Conservation (phyloP, 2,888 invertebrate genomes). For the Cosmia pyralina region DNA sequence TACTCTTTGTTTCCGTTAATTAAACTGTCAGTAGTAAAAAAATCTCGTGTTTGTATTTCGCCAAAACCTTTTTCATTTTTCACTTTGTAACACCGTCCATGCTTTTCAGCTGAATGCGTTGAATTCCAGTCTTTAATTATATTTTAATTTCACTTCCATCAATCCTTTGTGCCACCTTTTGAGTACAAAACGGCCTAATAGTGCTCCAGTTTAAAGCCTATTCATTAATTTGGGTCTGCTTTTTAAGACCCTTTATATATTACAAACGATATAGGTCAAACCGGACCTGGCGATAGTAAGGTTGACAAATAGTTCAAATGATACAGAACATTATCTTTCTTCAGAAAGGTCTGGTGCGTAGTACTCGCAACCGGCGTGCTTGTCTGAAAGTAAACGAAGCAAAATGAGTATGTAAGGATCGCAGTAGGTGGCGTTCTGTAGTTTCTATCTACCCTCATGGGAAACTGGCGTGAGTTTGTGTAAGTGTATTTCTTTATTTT, state of each 20-base stretch:
- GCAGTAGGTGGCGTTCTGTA: no score
- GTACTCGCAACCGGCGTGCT: no score
- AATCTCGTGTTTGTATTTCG: conserved; percentile 22
- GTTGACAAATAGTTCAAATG: conserved; percentile 39
- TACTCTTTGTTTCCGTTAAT: conserved; percentile 45
- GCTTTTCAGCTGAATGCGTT: conserved; percentile 17
- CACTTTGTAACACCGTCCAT: conserved; percentile 6
- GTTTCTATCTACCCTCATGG: no score
- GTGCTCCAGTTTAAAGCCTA: conserved; percentile 44
- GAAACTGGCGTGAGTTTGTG: no score
- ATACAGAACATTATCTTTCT: not conserved
- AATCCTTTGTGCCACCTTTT: conserved; percentile 8
- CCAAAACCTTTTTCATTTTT: conserved; percentile 40
- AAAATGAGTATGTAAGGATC: no score
- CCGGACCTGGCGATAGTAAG: conserved; percentile 35
- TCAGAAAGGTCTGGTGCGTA: no score
- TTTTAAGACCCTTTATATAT: conserved; percentile 43
- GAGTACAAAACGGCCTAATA: conserved; percentile 17
- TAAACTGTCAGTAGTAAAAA: conserved; percentile 53
- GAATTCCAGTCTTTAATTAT: conserved; percentile 12
- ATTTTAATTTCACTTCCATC: conserved; percentile 23
- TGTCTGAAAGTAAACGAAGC: no score
- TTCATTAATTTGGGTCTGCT: conserved; percentile 49
- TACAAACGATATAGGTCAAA: conserved; percentile 57
- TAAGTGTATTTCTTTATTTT: not conserved